These are phyloP conservation scores for Mizuhopecten yessoensis DNA, from an alignment of 1,140 invertebrate species.

Conservation along the genomic window DNA sequence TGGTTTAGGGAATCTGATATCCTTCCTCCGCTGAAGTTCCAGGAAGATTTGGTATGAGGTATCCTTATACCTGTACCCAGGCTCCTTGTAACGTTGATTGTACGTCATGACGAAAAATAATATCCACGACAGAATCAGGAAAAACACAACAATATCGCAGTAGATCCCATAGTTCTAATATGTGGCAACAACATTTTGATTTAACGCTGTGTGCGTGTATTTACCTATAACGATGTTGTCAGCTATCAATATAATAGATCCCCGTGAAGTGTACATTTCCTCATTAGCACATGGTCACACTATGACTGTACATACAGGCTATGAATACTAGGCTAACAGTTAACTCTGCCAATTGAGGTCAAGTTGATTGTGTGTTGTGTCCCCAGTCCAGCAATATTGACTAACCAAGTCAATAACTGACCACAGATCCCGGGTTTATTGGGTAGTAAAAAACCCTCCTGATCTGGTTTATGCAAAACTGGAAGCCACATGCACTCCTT, in stretches of 20 bases:
- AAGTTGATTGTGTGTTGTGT: neutral
- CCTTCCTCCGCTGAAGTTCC: conserved; percentile 22
- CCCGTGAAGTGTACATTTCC: neutral
- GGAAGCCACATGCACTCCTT: neutral
- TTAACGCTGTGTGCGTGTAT: too few species aligned
- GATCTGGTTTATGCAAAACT: neutral
- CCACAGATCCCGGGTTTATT: neutral
- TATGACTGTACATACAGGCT: neutral
- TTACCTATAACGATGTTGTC: neutral
- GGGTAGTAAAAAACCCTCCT: neutral
- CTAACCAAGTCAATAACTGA: neutral
- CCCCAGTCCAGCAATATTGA: neutral
- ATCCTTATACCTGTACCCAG: neutral
- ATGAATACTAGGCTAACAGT: conserved; percentile 9
- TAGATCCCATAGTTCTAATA: neutral
- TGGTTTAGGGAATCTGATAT: neutral
- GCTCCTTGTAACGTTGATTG: neutral
- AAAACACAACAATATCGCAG: neutral
- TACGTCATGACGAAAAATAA: neutral
- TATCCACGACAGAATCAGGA: neutral
- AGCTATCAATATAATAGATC: neutral
- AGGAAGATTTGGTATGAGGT: conserved; percentile 6
- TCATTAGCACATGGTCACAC: conserved; percentile 23
- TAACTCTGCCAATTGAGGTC: neutral
- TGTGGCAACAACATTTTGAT: neutral